These are phyloP conservation scores for Brachylomia viminalis DNA, from an alignment of 2,888 invertebrate genomes.

Conservation along the genomic window DNA sequence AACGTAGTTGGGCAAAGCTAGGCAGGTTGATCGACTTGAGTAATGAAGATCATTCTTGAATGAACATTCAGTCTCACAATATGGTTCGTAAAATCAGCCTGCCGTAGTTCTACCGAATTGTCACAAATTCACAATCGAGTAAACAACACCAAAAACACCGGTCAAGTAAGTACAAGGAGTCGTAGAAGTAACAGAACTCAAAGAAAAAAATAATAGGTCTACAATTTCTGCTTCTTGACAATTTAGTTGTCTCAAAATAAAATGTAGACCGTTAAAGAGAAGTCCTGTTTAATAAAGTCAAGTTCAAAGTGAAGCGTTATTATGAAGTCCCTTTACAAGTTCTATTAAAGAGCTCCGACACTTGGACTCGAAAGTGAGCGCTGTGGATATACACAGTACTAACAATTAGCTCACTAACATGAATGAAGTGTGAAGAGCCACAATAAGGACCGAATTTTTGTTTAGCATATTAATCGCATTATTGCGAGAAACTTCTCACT, in stretches of 20 bases:
- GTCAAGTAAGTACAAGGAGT: neutral
- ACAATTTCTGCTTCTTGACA: slow-evolving; percentile 6
- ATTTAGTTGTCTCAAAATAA: slow-evolving; percentile 22
- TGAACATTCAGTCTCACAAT: too few relatives aligned
- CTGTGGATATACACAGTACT: neutral
- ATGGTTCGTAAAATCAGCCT: too few relatives aligned
- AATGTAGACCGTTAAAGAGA: slow-evolving; percentile 25
- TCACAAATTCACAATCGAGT: neutral
- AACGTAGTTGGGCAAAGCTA: too few relatives aligned
- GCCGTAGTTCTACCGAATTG: neutral
- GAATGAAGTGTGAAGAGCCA: slow-evolving; percentile 7
- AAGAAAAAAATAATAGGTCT: neutral
- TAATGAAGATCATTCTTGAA: too few relatives aligned
- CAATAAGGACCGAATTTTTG: neutral
- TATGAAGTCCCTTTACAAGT: slow-evolving; percentile 36
- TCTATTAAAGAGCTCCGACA: slow-evolving; percentile 8
- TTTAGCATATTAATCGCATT: neutral
- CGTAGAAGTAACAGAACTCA: neutral
- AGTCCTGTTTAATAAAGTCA: slow-evolving; percentile 27
- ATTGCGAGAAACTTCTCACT: too few relatives aligned
- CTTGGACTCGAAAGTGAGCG: slow-evolving; percentile 25
- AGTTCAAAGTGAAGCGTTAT: slow-evolving; percentile 32
- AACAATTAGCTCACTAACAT: slow-evolving; percentile 3
- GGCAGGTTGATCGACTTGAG: too few relatives aligned
- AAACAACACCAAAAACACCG: neutral